Evolutionary conservation across 1,140 invertebrate genomes (phyloP).

Genomic region (Dolichoris vasculosae): DNA sequence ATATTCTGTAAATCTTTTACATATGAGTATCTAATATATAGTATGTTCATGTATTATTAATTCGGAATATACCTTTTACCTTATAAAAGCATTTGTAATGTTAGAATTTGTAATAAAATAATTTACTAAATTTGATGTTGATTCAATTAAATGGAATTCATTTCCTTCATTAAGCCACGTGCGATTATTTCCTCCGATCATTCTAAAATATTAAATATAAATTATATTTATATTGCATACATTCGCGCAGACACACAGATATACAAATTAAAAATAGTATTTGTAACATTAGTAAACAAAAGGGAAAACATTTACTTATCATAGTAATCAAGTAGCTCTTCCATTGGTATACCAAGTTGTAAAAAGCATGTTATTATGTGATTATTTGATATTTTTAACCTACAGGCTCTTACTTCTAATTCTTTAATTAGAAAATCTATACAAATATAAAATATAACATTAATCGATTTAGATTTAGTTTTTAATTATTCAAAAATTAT

Average conservation of each 20-base stretch:
- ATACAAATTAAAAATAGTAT: not conserved
- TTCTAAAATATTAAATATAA: constrained; percentile 69
- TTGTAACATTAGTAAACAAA: not conserved
- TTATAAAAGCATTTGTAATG: constrained; percentile 74
- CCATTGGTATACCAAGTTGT: constrained; percentile 81
- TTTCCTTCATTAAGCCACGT: constrained; percentile 85
- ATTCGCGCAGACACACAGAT: too few species aligned
- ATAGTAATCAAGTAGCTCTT: constrained; percentile 84
- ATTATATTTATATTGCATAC: not conserved
- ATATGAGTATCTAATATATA: not conserved
- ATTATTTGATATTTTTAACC: constrained; percentile 79
- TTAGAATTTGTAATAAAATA: constrained; percentile 77
- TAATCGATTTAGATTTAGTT: not conserved
- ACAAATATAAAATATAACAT: constrained; percentile 56
- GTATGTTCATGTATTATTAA: not conserved
- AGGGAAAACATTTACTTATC: constrained; percentile 76
- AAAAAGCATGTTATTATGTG: constrained; percentile 82
- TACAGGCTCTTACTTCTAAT: constrained; percentile 83
- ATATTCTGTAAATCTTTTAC: too few species aligned
- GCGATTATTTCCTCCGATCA: constrained; percentile 83
- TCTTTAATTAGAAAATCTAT: constrained; percentile 83
- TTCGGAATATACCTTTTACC: constrained; percentile 65
- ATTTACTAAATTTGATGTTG: constrained; percentile 79
- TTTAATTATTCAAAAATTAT: not conserved
- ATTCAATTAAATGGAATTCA: constrained; percentile 84